phyloP scores from a whole-genome alignment of 2,113 vertebrate species.

The Ameiurus melas region DNA sequence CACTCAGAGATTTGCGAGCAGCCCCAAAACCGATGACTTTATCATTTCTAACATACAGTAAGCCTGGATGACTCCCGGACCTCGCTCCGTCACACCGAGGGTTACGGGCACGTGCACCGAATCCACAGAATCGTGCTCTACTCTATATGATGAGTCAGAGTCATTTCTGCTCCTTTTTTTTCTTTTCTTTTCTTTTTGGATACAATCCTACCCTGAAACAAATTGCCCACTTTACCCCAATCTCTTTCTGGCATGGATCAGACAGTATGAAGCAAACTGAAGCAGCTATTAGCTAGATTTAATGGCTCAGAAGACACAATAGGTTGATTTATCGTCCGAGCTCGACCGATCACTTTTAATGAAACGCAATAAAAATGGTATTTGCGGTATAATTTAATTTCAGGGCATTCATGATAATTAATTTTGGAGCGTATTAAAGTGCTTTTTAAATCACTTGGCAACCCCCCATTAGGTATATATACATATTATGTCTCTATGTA shows the following conservation, averaged over 20 bases:
- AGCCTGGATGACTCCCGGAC: constrained; percentile 44
- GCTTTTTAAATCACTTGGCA: constrained; percentile 35
- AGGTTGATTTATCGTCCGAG: constrained; percentile 33
- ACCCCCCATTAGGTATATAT: background rate
- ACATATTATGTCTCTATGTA: background rate
- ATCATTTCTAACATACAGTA: constrained; percentile 35
- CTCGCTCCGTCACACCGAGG: constrained; percentile 52
- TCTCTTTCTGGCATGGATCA: constrained; percentile 45
- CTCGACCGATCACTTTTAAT: constrained; percentile 32
- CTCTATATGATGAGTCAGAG: constrained; percentile 24
- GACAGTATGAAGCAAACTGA: constrained; percentile 37
- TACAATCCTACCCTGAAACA: constrained; percentile 18
- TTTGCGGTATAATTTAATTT: constrained; percentile 22
- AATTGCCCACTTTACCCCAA: constrained; percentile 39
- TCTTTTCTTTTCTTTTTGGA: constrained; percentile 35
- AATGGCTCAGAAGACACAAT: constrained; percentile 42
- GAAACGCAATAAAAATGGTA: constrained; percentile 35
- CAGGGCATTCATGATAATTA: constrained; percentile 9
- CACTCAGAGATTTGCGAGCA: constrained; percentile 30
- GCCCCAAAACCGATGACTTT: constrained; percentile 57
- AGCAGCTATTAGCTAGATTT: constrained; percentile 44
- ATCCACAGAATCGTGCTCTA: constrained; percentile 22
- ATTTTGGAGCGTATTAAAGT: constrained; percentile 21
- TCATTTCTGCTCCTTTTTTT: constrained; percentile 17
- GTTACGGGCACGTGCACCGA: constrained; percentile 34